Conservation (phyloP, 2,797 vertebrate genomes). For the Coluber constrictor region DNA sequence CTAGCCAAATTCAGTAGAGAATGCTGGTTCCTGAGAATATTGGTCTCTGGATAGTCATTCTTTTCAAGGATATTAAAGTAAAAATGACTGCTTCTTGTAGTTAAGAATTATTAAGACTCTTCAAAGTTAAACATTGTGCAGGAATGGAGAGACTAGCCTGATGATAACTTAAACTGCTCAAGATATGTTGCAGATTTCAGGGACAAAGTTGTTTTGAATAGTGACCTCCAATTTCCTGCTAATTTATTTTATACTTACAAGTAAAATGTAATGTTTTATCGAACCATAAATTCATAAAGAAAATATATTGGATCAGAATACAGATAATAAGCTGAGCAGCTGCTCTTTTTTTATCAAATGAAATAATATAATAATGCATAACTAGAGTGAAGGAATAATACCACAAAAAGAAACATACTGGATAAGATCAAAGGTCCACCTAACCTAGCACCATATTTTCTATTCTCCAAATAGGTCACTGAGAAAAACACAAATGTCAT, state of each 20-base stretch:
- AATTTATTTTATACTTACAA: slow-evolving; percentile 42
- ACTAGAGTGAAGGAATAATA: background rate
- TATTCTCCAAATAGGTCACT: background rate
- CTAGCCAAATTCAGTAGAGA: slow-evolving; percentile 11
- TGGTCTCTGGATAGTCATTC: background rate
- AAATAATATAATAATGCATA: slow-evolving; percentile 37
- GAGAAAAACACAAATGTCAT: background rate
- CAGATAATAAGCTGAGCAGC: slow-evolving; percentile 16
- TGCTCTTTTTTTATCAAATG: slow-evolving; percentile 43
- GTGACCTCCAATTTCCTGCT: slow-evolving; percentile 28
- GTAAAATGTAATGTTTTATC: slow-evolving; percentile 42
- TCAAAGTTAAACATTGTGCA: slow-evolving; percentile 30
- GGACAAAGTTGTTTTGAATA: slow-evolving; percentile 43
- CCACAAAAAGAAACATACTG: background rate
- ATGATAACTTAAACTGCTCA: slow-evolving; percentile 45
- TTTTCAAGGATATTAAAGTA: slow-evolving; percentile 34
- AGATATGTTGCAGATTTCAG: slow-evolving; percentile 32
- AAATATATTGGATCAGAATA: slow-evolving; percentile 6
- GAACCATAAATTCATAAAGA: slow-evolving; percentile 19
- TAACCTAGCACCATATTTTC: background rate
- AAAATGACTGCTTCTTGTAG: slow-evolving; percentile 39
- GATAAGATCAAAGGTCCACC: background rate
- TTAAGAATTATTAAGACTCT: background rate
- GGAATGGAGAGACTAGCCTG: slow-evolving; percentile 17
- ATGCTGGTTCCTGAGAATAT: slow-evolving; percentile 5